Evolutionary conservation across 2,888 invertebrate genomes (phyloP).

Genomic region (Sinohyriopsis cumingii): DNA sequence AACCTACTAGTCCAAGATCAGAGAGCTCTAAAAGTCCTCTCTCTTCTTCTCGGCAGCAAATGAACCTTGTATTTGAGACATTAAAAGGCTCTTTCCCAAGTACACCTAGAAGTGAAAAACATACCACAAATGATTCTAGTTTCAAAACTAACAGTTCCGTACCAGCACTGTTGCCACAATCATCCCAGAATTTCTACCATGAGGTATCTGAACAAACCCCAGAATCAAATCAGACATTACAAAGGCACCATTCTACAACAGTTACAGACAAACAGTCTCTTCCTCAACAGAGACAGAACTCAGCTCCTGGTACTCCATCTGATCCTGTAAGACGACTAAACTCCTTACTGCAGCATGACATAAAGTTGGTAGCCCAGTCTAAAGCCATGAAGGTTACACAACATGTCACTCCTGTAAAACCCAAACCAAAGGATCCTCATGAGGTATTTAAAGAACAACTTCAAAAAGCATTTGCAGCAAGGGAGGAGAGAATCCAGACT

Average conservation of each 20-base stretch:
- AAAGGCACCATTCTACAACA: conserved; percentile 34
- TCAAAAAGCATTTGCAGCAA: conserved; percentile 44
- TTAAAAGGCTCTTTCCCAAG: no score
- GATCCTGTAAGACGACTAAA: conserved; percentile 44
- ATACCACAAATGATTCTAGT: no score
- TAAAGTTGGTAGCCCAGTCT: conserved; percentile 51
- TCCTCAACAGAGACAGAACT: conserved; percentile 24
- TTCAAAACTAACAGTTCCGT: no score
- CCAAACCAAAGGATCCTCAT: conserved; percentile 54
- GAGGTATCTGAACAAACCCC: background rate
- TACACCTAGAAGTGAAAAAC: no score
- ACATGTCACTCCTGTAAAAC: conserved; percentile 43
- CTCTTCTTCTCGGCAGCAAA: no score
- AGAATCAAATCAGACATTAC: conserved; percentile 4
- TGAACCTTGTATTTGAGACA: no score
- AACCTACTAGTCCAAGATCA: no score
- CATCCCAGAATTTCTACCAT: background rate
- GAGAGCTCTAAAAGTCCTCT: no score
- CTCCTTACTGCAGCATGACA: conserved; percentile 58
- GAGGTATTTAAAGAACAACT: conserved; percentile 54
- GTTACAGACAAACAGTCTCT: conserved; percentile 19
- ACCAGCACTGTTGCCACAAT: no score
- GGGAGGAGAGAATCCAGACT: conserved; percentile 42
- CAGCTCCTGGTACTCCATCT: conserved; percentile 18
- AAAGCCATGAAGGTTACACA: conserved; percentile 46